Base-by-base conservation (phyloP, 1,140 invertebrate species). In the Saxidomus purpurata region DNA sequence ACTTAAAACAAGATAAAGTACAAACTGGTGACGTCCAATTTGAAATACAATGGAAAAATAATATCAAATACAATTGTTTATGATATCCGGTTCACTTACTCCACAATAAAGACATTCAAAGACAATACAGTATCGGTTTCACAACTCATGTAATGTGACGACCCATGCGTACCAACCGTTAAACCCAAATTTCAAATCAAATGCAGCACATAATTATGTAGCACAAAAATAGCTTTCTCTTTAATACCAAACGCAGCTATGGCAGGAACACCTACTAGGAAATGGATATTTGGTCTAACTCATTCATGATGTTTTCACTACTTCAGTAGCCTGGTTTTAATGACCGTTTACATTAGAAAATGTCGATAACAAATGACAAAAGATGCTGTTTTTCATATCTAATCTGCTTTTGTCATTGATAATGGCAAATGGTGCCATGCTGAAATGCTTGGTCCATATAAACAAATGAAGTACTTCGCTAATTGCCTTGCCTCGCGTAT, bases 401-500 rank as follows among this genome's bases (percentile, higher is more conserved):
- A 71, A 38, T 38, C 67, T 38, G 67, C 28, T 71, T 71, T 71
- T 71, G 67, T 71, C 67, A 71, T 71, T 71, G 67, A 71, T 71
- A 71, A 15, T 13, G 67, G 25, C 38, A 71, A 71, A 71, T 71
- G 67, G 67, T 71, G 36, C 67, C 67, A 34, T 71, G 38, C 67
- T 13, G 67, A 71, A 71, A 71, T 9, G 36, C 67, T 36, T 40
- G 31, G 34, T 40, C 67, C 67, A 71, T 71, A 38, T 71, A 71
- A 71, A 71, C 25, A 71, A 38, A 71, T 19, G 34, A 71, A 71
- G 67, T 71, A 15, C 67, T 71, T 40, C 15, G 22, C 67, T 71
- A 71, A 71, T 71, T 71, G 28, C 34, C 36, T 22, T 71, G 15
- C 34, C 36, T 71, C 36, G 67, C 25, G 36, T 71, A 71, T 71